phyloP scores from a whole-genome alignment of 2,888 invertebrate genomes.

The Podotricha telesiphe region DNA sequence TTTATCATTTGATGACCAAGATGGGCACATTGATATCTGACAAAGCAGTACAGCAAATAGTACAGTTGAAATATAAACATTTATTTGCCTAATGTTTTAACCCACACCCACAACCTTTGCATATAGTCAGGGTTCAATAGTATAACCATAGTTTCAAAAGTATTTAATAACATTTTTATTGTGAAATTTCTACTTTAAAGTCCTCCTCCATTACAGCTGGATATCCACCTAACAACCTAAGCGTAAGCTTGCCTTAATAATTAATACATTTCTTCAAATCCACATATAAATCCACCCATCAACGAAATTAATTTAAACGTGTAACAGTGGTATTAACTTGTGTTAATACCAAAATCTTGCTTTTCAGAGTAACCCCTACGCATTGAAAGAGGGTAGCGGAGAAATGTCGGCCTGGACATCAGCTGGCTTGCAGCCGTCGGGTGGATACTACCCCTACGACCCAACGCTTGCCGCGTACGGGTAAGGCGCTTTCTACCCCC shows the following conservation, averaged over 20 bases:
- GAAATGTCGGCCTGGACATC: constrained; percentile 97
- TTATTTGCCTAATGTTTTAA: no score
- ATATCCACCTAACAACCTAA: constrained; percentile 6
- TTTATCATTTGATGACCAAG: no score
- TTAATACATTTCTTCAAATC: constrained; percentile 3
- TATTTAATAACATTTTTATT: neutral
- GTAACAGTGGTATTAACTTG: constrained; percentile 25
- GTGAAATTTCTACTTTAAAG: neutral
- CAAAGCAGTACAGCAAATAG: no score
- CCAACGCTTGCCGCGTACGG: constrained; percentile 96
- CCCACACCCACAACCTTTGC: no score
- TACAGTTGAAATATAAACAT: no score
- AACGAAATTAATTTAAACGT: constrained; percentile 26
- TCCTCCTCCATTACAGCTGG: neutral
- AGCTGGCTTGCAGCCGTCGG: constrained; percentile 94
- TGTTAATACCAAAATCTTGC: constrained; percentile 49
- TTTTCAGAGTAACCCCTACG: constrained; percentile 95
- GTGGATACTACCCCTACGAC: constrained; percentile 96
- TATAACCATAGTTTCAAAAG: neutral
- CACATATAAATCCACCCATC: constrained; percentile 20
- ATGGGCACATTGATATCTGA: no score
- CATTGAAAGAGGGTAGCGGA: constrained; percentile 92
- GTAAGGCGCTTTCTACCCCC: constrained; percentile 84
- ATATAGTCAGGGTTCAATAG: neutral
- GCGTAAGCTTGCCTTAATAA: constrained; percentile 9